Evolutionary conservation across 2,113 vertebrate genomes (phyloP), one percentile per base, ranked within the genome.

Genomic region (Notarius quadriscutis): DNA sequence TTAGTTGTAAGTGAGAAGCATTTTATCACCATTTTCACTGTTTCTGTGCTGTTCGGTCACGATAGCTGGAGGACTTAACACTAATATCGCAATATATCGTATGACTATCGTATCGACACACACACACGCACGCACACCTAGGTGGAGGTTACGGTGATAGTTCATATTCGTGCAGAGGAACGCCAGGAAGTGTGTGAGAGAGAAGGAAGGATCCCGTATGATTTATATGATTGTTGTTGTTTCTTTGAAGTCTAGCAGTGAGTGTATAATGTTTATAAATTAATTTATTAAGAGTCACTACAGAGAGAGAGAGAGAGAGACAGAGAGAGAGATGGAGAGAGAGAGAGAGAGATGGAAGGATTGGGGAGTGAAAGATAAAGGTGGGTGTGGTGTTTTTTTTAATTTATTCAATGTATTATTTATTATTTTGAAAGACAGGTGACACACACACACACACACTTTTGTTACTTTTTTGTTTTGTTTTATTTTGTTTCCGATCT

Each of bases 271-370:
- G 51, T 91, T 92, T 94, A 80, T 80, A 58, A 80, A 80, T 80
- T 93, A 89, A 93, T 94, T 93, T 93, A 94, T 94, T 93, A 91
- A 92, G 89, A 93, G 91, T 93, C 92, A 93, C 91, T 93, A 93
- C 93, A 92, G 88, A 85, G 83, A 91, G 91, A 87, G 84, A 90
- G 91, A 79, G 20, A 83, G 78, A 85, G 90, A 87, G 89, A 87
- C 84, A 86, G 67, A 83, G 77, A 84, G 75, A 91, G 88, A 85
- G 84, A 91, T 89, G 85, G 87, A 90, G 91, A 81, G 91, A 87
- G 89, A 87, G 87, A 85, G 67, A 69, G 83, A 88, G 89, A 89
- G 84, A 85, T 7, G 14, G 74, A 55, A 55, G 51, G 7, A 55
- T 55, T 7, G 9, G 78, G 17, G 53, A 80, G 78, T 11, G 78